phyloP scores from a whole-genome alignment of 2,888 invertebrate species.

The Phengaris arion region DNA sequence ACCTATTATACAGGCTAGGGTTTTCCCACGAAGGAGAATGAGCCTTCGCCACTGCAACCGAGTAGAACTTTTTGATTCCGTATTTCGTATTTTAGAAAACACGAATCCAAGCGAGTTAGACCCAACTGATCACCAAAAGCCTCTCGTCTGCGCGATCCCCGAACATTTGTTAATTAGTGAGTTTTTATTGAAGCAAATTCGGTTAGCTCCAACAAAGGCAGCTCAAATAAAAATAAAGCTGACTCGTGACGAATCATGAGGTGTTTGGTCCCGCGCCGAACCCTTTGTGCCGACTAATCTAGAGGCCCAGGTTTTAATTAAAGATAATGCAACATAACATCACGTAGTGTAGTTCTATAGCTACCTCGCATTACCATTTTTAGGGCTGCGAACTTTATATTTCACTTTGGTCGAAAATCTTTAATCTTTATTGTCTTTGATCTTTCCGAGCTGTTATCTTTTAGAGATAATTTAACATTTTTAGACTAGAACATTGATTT shows the following conservation, averaged over 20 bases:
- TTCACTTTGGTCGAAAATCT: no score
- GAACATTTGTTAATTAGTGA: constrained; percentile 76
- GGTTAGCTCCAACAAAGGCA: constrained; percentile 74
- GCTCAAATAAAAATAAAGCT: constrained; percentile 75
- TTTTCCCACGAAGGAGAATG: no score
- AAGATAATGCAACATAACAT: constrained; percentile 73
- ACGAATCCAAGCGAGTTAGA: no score
- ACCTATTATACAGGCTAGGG: no score
- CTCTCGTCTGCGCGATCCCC: constrained; percentile 31
- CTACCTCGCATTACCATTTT: constrained; percentile 43
- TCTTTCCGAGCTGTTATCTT: no score
- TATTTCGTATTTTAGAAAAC: no score
- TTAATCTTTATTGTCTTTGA: no score
- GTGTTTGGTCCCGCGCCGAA: constrained; percentile 71
- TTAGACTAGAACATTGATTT: background rate
- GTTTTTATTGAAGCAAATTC: constrained; percentile 77
- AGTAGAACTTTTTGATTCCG: no score
- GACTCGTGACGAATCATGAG: constrained; percentile 76
- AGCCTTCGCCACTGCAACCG: no score
- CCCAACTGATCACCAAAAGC: no score
- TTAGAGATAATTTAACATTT: no score
- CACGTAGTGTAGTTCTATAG: constrained; percentile 56
- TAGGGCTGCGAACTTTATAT: constrained; percentile 50
- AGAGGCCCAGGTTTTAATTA: constrained; percentile 71
- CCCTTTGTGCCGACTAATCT: constrained; percentile 73